Percentiles rank a stretch among this genome's conserved stretches.
phyloP scores from a whole-genome alignment of 37 sponge, comb jelly and placozoan genomes.

The Ephydatia muelleri region DNA sequence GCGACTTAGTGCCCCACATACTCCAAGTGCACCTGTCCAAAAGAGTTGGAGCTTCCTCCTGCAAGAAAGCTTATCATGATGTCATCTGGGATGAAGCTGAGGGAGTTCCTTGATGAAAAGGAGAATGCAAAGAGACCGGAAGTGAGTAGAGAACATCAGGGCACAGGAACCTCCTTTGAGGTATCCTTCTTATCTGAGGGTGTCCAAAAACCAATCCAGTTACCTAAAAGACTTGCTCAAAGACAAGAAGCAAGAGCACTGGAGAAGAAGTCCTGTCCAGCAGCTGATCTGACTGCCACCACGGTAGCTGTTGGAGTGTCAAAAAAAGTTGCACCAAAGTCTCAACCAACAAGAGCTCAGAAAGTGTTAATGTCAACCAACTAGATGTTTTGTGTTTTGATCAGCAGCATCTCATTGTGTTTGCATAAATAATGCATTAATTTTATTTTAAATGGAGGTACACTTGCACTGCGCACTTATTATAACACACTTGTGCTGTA shows the following conservation, averaged over 20 bases:
- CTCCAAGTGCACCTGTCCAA: constrained; percentile 1
- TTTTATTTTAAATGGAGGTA: background rate
- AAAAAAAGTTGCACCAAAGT: background rate
- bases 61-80: background rate
- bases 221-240: background rate
- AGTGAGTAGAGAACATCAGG: background rate
- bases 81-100: constrained; percentile 16
- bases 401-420: background rate
- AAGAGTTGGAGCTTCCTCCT: background rate
- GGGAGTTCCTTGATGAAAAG: constrained; percentile 29
- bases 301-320: background rate
- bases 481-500: too few relatives aligned
- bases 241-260: background rate
- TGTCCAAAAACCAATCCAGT: background rate
- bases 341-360: background rate
- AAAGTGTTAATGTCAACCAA: background rate
- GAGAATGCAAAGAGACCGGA: background rate
- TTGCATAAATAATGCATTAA: background rate
- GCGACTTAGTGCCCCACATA: constrained; percentile 32
- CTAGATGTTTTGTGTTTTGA: background rate
- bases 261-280: background rate
- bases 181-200: background rate
- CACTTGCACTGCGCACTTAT: too few relatives aligned
- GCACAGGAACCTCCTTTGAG: background rate
- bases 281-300: background rate